phyloP scores from a whole-genome alignment of 1,140 invertebrate species.

The Lepidurus packardi region DNA sequence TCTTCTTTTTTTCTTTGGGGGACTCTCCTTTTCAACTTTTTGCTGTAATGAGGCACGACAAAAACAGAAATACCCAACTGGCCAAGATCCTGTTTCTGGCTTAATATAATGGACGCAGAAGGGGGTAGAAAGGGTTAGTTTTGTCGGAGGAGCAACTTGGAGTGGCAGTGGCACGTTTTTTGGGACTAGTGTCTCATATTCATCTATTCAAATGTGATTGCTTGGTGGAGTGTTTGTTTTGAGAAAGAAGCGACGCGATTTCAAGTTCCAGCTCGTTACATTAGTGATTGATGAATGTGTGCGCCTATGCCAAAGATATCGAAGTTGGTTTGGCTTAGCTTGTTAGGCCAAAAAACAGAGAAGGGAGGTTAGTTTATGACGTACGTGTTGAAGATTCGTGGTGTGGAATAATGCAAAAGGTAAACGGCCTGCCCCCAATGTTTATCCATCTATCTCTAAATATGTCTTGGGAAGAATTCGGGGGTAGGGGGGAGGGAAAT shows the following conservation, averaged over 20 bases:
- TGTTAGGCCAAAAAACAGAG: slow-evolving; percentile 4
- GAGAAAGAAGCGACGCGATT: not conserved
- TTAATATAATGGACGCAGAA: slow-evolving; percentile 15
- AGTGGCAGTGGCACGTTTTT: slow-evolving; percentile 1
- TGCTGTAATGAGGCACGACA: not conserved
- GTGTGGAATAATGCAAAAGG: slow-evolving; percentile 18
- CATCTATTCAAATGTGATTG: slow-evolving; percentile 16
- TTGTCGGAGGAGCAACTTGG: slow-evolving; percentile 17
- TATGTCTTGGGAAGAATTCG: not conserved
- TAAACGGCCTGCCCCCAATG: slow-evolving; percentile 5
- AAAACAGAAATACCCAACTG: not conserved
- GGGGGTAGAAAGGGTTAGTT: slow-evolving; percentile 21
- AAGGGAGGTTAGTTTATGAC: not conserved
- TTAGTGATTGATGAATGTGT: slow-evolving; percentile 15
- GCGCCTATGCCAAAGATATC: not conserved
- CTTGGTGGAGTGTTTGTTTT: not conserved
- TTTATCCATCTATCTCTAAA: slow-evolving; percentile 12
- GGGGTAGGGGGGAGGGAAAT: not conserved
- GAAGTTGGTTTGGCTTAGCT: not conserved
- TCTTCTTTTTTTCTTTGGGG: slow-evolving; percentile 4
- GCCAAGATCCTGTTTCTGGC: slow-evolving; percentile 2
- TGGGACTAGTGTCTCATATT: not conserved
- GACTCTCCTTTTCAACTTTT: not conserved
- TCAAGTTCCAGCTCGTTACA: not conserved
- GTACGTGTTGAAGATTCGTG: slow-evolving; percentile 15